A percentile compares a stretch with the other conserved stretches of the same genome.
phyloP scores from a whole-genome alignment of 2,113 vertebrate species.

The Poeciliopsis occidentalis region DNA sequence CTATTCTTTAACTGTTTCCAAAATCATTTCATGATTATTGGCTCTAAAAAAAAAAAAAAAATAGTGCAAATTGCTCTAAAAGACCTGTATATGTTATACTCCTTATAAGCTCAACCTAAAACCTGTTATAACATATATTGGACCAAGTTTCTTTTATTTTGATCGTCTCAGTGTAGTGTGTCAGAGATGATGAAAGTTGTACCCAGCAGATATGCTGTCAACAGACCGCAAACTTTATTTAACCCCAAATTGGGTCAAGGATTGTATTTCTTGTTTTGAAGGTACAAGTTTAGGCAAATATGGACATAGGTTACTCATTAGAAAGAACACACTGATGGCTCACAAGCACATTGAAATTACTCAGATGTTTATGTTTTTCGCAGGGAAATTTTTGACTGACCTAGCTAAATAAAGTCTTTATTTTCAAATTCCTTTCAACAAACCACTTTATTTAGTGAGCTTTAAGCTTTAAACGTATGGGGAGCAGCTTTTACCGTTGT shows the following conservation, averaged over 20 bases:
- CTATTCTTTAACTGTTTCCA: not conserved
- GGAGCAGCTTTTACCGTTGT: not conserved
- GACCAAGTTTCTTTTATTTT: slow-evolving; percentile 40
- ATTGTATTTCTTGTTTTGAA: slow-evolving; percentile 73
- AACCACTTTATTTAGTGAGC: not conserved
- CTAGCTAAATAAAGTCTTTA: not conserved
- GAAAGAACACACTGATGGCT: slow-evolving; percentile 52
- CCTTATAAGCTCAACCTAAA: not conserved
- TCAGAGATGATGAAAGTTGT: slow-evolving; percentile 68
- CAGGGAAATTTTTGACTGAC: not conserved
- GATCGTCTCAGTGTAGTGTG: slow-evolving; percentile 3
- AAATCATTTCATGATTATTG: not conserved
- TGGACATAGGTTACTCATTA: slow-evolving; percentile 83
- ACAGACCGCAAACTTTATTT: slow-evolving; percentile 80
- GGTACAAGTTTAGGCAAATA: slow-evolving; percentile 80
- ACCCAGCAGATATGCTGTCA: slow-evolving; percentile 73
- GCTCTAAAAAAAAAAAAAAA: not conserved
- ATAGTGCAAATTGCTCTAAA: not conserved
- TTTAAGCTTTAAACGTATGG: not conserved
- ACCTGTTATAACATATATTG: slow-evolving; percentile 13
- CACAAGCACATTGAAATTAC: slow-evolving; percentile 31
- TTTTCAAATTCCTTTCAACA: not conserved
- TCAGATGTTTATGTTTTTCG: slow-evolving; percentile 15
- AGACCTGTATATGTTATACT: not conserved
- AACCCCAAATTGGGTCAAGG: slow-evolving; percentile 82